Base-by-base conservation (phyloP, 2,888 invertebrate species). In the Drosophila merina region DNA sequence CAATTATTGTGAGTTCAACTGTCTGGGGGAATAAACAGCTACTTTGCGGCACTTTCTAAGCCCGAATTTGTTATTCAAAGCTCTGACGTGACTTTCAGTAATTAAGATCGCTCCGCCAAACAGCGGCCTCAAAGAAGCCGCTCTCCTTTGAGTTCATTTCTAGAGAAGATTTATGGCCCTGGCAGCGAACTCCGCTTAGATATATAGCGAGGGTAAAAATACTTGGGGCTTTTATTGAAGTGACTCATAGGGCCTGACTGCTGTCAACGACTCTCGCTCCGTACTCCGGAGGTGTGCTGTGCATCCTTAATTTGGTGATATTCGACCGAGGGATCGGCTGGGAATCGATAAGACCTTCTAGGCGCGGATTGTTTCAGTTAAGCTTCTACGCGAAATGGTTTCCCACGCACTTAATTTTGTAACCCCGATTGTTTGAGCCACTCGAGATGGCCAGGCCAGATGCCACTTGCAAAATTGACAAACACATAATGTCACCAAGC, bases 241-340 rank as follows among this genome's bases (percentile, higher is more conserved):
- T 81, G 79, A 81, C 72, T 84, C 84, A 84, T 62, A 44, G 49
- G 49, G 56, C 52, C 72, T 59, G 64, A 52, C 74, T 67, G 75
- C 81, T 81, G 85, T 81, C 85, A 86, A 83, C 81, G 86, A 81
- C 84, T 79, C 66, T 79, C 66, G 20, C 20, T 20, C 20, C 20
- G 20, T 79, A 72, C 49, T 20, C 56, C 42, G 64, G 56, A 70
- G 79, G 81, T 84, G 84, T 84, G 84, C 79, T 81, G 62, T 72
- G 84, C 81, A 84, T 84, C 86, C 81, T 81, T 86, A 84, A 84
- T 84, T 79, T 75, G 69, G 59, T 36, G 36, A 36, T 36, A 5
- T n/a, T n/a, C 36, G n/a, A 6, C n/a, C 6, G 12, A 36, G 12
- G n/a, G 42, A 52, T 6, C 20, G 36, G 30, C 28, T 51, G 28